Evolutionary conservation across 2,113 vertebrate genomes (phyloP).

Genomic region (Aegithalos caudatus): DNA sequence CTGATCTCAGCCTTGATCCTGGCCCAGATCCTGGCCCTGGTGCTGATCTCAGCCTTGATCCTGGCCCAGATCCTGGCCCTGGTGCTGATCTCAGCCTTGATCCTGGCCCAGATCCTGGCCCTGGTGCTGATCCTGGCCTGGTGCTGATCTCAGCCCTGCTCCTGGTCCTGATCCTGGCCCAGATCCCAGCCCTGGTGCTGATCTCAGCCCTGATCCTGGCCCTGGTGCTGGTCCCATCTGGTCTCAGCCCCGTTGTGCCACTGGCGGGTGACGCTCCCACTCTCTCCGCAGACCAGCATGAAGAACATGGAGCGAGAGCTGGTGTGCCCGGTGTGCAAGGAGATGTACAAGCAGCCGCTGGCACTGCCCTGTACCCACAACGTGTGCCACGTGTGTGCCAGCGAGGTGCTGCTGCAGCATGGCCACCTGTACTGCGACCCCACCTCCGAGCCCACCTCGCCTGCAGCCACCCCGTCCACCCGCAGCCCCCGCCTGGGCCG

Average conservation of each 20-base stretch:
- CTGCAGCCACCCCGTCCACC: conserved; percentile 85
- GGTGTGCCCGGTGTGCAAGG: conserved; percentile 90
- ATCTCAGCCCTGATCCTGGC: not conserved
- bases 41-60: too few relatives aligned
- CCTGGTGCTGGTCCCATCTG: not conserved
- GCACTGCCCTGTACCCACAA: conserved; percentile 92
- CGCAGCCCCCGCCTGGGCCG: conserved; percentile 88
- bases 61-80: accelerated
- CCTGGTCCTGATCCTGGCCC: not conserved
- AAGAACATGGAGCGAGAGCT: conserved; percentile 96
- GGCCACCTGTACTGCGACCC: conserved; percentile 85
- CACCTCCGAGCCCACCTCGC: conserved; percentile 88
- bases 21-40: too few relatives aligned
- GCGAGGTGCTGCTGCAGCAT: conserved; percentile 89
- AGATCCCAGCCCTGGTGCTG: accelerated
- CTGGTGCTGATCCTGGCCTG: not conserved
- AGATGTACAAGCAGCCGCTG: conserved; percentile 94
- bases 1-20: too few relatives aligned
- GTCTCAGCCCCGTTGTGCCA: accelerated
- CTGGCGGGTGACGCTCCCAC: accelerated
- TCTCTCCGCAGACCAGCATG: conserved; percentile 87
- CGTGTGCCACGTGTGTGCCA: conserved; percentile 91
- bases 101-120: too few relatives aligned
- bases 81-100: too few relatives aligned
- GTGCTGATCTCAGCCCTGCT: not conserved